Percentiles rank a stretch among this genome's conserved stretches.
phyloP scores from a whole-genome alignment of 2,888 invertebrate species.

The Synergus umbraculus region DNA sequence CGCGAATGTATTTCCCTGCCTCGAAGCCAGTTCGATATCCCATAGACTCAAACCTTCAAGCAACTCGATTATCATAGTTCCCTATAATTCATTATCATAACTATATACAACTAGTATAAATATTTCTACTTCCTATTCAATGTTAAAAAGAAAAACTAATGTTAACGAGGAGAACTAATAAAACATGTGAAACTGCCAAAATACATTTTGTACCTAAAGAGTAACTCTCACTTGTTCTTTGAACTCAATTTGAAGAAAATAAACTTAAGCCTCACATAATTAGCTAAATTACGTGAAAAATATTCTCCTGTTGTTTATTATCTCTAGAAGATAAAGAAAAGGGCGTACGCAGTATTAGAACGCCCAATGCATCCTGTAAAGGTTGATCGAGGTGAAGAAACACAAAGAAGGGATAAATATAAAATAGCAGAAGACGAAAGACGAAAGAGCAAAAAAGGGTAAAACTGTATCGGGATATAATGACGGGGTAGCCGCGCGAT shows the following conservation, averaged over 20 bases:
- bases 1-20: slow-evolving; percentile 50
- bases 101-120: background rate
- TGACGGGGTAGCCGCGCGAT: slow-evolving; percentile 66
- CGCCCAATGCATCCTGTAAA: slow-evolving; percentile 45
- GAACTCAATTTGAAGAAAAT: background rate
- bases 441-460: slow-evolving; percentile 61
- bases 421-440: slow-evolving; percentile 60
- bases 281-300: background rate
- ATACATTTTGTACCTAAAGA: no score
- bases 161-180: no score
- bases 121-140: background rate
- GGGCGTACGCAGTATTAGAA: slow-evolving; percentile 17
- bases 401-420: slow-evolving; percentile 53
- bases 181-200: no score
- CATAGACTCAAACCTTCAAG: background rate
- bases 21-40: slow-evolving; percentile 56
- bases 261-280: background rate
- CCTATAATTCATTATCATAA: background rate
- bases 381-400: slow-evolving; percentile 44
- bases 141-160: no score
- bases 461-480: slow-evolving; percentile 72
- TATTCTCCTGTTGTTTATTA: slow-evolving; percentile 29
- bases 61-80: background rate
- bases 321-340: slow-evolving; percentile 47
- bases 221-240: background rate